A percentile compares a stretch with the other conserved stretches of the same genome.
phyloP scores from a whole-genome alignment of 2,797 vertebrate genomes.

The Poeciliopsis infans region DNA sequence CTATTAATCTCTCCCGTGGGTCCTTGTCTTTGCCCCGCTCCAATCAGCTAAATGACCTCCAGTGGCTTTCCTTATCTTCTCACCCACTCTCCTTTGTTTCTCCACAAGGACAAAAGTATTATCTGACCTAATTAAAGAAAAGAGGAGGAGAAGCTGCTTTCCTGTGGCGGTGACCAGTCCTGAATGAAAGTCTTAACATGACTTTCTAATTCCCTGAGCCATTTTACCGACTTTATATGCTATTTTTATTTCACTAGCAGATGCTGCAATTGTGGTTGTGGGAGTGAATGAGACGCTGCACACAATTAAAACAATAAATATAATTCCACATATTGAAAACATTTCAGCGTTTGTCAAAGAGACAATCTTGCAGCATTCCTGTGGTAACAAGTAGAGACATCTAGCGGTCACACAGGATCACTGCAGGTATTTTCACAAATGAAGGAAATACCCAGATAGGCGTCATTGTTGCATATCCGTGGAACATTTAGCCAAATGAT shows the following conservation, averaged over 20 bases:
- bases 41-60: slow-evolving; percentile 57
- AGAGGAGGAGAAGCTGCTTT: slow-evolving; percentile 18
- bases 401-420: slow-evolving; percentile 55
- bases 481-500: slow-evolving; percentile 20
- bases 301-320: not conserved
- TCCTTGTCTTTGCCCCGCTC: slow-evolving; percentile 1
- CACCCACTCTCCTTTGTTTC: slow-evolving; percentile 10
- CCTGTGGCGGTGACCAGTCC: slow-evolving; percentile 34
- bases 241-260: not conserved
- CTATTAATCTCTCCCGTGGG: slow-evolving; percentile 40
- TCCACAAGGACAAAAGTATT: slow-evolving; percentile 13
- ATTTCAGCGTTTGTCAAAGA: not conserved
- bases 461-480: slow-evolving; percentile 14
- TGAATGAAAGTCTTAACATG: slow-evolving; percentile 28
- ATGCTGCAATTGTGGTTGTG: not conserved
- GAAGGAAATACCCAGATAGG: not conserved
- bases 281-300: not conserved
- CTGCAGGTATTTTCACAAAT: slow-evolving; percentile 31
- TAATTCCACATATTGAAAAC: not conserved
- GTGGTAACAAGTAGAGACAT: slow-evolving; percentile 51
- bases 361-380: slow-evolving; percentile 3
- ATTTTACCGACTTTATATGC: not conserved
- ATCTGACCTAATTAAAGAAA: slow-evolving; percentile 45
- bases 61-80: slow-evolving; percentile 35
- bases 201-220: slow-evolving; percentile 36